A percentile compares a stretch with the other conserved stretches of the same genome.
Evolutionary conservation across 2,888 invertebrate species (phyloP).

Genomic region (Cistogaster globosa): DNA sequence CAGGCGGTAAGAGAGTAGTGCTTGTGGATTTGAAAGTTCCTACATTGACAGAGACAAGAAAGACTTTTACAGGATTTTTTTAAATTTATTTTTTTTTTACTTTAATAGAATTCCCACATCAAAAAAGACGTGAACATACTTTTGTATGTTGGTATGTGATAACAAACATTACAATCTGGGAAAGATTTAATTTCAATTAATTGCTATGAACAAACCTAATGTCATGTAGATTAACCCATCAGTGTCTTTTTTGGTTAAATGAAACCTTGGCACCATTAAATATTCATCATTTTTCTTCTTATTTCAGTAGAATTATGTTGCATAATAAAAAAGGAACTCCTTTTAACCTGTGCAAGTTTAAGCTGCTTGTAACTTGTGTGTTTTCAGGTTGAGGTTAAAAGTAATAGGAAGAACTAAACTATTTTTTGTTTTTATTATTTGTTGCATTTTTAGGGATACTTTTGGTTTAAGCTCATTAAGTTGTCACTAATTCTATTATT

Average conservation of each 20-base stretch:
- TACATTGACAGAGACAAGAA: too few species aligned
- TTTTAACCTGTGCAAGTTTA: too few species aligned
- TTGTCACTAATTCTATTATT: conserved; percentile 34
- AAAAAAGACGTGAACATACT: too few species aligned
- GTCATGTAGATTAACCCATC: neutral
- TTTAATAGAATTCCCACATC: too few species aligned
- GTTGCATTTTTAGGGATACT: conserved; percentile 51
- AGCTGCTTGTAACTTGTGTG: too few species aligned
- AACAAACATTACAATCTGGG: too few species aligned
- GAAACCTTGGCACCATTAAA: conserved; percentile 18
- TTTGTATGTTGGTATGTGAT: too few species aligned
- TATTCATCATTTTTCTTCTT: conserved; percentile 44
- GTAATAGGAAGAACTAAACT: neutral
- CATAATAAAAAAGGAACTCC: too few species aligned
- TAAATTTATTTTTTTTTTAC: too few species aligned
- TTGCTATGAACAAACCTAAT: neutral
- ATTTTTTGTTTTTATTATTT: conserved; percentile 58
- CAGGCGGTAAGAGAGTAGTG: too few species aligned
- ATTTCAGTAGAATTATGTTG: conserved; percentile 26
- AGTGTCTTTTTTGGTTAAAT: neutral
- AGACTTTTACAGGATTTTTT: too few species aligned
- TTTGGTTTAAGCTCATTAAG: conserved; percentile 60
- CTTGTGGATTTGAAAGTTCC: too few species aligned
- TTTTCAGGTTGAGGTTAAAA: conserved; percentile 1
- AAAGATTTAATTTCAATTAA: neutral